phyloP scores from a whole-genome alignment of 1,140 invertebrate genomes.

The Drosophila pruinosa region DNA sequence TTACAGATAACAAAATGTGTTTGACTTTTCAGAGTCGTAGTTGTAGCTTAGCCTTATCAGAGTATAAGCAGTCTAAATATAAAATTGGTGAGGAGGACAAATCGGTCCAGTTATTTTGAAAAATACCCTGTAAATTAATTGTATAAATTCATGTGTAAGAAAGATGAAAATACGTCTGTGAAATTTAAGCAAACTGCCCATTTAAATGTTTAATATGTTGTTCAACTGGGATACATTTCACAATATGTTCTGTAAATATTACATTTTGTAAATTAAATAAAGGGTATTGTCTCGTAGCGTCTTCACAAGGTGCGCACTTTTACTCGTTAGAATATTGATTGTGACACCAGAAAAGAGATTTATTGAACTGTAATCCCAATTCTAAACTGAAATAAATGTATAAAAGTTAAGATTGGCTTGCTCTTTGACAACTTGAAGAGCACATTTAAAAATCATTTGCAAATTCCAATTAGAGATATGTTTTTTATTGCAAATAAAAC shows the following conservation, averaged over 20 bases:
- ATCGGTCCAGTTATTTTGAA: too few species aligned
- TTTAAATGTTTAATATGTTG: too few species aligned
- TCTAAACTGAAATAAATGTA: not conserved
- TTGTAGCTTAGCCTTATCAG: too few species aligned
- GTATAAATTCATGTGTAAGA: too few species aligned
- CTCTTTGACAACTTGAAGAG: not conserved
- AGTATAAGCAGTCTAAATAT: too few species aligned
- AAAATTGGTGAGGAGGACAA: too few species aligned
- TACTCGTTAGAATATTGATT: not conserved
- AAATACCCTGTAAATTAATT: too few species aligned
- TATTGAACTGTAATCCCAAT: slow-evolving; percentile 3
- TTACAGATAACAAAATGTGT: not conserved
- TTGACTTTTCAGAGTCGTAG: not conserved
- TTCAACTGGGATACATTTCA: too few species aligned
- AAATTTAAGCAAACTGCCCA: too few species aligned
- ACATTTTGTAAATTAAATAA: not conserved
- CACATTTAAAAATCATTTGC: not conserved
- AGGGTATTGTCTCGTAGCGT: not conserved
- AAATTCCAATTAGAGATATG: slow-evolving; percentile 1
- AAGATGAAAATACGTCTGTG: too few species aligned
- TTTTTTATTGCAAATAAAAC: not conserved
- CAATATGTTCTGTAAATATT: not conserved
- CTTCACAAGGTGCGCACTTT: not conserved
- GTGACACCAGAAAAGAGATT: not conserved
- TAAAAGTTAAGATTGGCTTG: not conserved